phyloP scores from a whole-genome alignment of 2,113 vertebrate species.

The Corapipo altera region DNA sequence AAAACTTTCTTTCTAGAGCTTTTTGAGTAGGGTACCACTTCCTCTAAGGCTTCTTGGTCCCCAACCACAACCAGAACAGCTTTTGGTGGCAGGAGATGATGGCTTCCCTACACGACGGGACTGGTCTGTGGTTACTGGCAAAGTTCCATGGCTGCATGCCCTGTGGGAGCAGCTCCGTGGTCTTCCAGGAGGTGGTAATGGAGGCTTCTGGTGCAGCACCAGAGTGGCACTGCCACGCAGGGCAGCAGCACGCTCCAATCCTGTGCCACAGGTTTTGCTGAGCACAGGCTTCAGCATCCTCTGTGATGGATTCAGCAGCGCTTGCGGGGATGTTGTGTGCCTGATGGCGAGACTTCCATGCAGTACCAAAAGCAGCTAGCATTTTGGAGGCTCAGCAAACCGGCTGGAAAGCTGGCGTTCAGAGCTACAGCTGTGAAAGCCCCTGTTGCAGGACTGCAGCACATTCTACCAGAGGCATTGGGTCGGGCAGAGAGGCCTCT shows the following conservation, averaged over 20 bases:
- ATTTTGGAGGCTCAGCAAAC: neutral
- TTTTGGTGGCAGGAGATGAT: neutral
- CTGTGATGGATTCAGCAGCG: neutral
- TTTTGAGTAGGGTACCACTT: neutral
- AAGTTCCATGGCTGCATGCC: fast-evolving
- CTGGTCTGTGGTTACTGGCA: neutral
- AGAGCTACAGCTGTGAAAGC: neutral
- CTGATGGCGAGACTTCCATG: neutral
- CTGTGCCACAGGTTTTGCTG: neutral
- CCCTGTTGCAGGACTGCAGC: neutral
- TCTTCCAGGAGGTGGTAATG: neutral
- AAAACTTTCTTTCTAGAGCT: neutral
- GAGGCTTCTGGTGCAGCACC: neutral
- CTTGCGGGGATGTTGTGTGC: fast-evolving
- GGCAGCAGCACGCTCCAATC: neutral
- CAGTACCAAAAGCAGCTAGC: neutral
- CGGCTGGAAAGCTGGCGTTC: neutral
- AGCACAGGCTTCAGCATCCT: neutral
- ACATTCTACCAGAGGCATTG: neutral
- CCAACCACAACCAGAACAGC: neutral
- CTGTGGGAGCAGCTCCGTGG: neutral
- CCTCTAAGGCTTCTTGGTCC: neutral
- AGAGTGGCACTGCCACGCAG: fast-evolving
- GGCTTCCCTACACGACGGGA: neutral
- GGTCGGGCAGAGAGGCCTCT: neutral